A percentile compares a stretch with the other conserved stretches of the same genome.
phyloP scores from a whole-genome alignment of 2,888 invertebrate genomes.

The Caenorhabditis japonica region DNA sequence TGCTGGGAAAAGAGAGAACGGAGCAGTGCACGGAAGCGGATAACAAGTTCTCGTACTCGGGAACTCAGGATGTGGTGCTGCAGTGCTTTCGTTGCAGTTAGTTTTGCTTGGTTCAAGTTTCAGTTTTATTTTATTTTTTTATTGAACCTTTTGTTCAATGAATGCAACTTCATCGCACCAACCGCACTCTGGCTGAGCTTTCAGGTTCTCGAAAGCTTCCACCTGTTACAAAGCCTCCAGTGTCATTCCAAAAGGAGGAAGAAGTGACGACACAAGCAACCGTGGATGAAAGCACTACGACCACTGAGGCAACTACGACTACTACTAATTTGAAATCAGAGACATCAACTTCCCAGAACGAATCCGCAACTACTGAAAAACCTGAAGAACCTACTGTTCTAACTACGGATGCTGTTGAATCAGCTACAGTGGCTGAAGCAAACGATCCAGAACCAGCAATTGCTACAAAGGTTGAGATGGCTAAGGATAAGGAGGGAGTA shows the following conservation, averaged over 20 bases:
- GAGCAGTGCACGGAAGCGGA: conserved; percentile 56
- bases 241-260: conserved; percentile 42
- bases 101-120: conserved; percentile 45
- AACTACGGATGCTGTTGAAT: conserved; percentile 11
- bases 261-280: conserved; percentile 42
- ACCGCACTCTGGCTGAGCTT: no score
- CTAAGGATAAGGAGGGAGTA: conserved; percentile 44
- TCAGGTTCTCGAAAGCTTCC: conserved; percentile 35
- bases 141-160: conserved; percentile 2
- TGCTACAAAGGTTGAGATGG: conserved; percentile 52
- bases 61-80: conserved; percentile 62
- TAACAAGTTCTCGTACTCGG: conserved; percentile 43
- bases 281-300: conserved; percentile 16
- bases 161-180: no score
- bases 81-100: conserved; percentile 75
- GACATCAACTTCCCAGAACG: no score
- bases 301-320: conserved; percentile 2
- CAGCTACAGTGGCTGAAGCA: conserved; percentile 31
- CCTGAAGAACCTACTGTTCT: conserved; percentile 1
- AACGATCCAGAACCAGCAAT: conserved; percentile 46
- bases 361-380: conserved; percentile 14
- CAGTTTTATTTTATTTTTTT: conserved; percentile 11
- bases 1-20: conserved; percentile 56
- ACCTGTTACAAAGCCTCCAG: conserved; percentile 32
- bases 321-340: no score